Base-by-base conservation (phyloP, 2,113 vertebrate genomes). In the Vulpes ferrilata region DNA sequence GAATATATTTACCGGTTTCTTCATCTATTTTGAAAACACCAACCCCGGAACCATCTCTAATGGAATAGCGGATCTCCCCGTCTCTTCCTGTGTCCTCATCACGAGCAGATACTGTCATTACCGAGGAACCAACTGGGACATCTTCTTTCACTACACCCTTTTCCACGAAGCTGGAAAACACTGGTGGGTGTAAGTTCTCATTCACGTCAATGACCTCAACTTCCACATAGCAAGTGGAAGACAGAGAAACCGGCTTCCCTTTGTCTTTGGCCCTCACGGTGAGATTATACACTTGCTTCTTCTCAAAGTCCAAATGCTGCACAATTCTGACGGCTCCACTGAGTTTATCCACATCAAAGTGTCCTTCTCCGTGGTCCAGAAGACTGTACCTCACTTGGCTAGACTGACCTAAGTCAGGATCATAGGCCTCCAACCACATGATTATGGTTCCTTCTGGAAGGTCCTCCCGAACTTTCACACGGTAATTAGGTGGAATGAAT, bases 201-300 rank as follows among this genome's bases (percentile, higher is more conserved):
- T 99, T 99, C 90, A 99, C 99, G 59, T 99, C 99, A 88, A 99
- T 98, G 11, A 99, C 98, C 90, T 99, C 99, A 95, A 99, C 99
- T 97, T 99, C 99, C 69, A 99, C 98, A 0, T 99, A 99, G 97
- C 99, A 99, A 0, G 99, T 99, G 0, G 99, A 99, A 0, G 99
- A 99, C 97, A 99, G 98, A 2, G 99, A 99, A 92, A 99, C 62
- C 0, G 99, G 99, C 93, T 99, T 99, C 65, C 99, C 99, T 98
- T 99, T 99, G 99, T 99, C 99, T 98, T 99, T 99, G 53, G 99
- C 99, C 94, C 99, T 99, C 3, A 99, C 99, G 0, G 99, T 99
- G 95, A 99, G 98, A 95, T 99, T 99, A 97, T 99, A 99, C 13
- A 99, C 97, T 95, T 99, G 99, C 81, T 98, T 99, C 84, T 99